A percentile compares a stretch with the other conserved stretches of the same genome.
phyloP scores from a whole-genome alignment of 2,113 vertebrate genomes.

The Xiphophorus hellerii region DNA sequence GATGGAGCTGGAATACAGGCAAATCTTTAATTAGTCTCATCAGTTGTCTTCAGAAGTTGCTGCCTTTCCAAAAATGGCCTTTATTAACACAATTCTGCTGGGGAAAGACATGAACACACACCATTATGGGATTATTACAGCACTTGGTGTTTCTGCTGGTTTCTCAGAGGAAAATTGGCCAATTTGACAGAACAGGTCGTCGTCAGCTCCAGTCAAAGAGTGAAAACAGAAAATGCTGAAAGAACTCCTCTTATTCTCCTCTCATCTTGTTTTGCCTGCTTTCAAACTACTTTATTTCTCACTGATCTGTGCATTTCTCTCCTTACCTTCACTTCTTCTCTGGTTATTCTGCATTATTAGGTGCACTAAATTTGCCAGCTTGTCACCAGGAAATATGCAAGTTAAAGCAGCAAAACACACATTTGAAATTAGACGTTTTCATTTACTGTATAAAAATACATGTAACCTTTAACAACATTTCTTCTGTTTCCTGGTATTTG shows the following conservation, averaged over 20 bases:
- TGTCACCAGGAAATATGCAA: background rate
- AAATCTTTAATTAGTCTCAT: constrained; percentile 43
- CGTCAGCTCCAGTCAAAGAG: background rate
- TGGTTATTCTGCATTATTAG: background rate
- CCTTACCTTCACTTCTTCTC: background rate
- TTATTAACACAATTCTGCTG: constrained; percentile 30
- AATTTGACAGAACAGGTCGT: constrained; percentile 11
- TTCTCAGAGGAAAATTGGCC: constrained; percentile 28
- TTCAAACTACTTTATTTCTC: background rate
- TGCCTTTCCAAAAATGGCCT: constrained; percentile 17
- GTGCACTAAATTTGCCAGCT: background rate
- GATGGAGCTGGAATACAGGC: constrained; percentile 17
- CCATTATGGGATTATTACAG: constrained; percentile 10
- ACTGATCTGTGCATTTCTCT: background rate
- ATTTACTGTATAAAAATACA: background rate
- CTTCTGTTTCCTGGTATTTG: background rate
- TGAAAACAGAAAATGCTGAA: background rate
- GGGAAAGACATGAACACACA: constrained; percentile 23
- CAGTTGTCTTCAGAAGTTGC: constrained; percentile 19
- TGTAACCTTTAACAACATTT: background rate
- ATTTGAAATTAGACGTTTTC: background rate
- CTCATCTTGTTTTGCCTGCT: background rate
- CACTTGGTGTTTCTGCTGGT: constrained; percentile 23
- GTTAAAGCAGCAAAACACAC: background rate
- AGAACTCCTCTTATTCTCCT: background rate